Base-by-base conservation (phyloP, 2,888 invertebrate species). In the Megaustenia siamemsis region DNA sequence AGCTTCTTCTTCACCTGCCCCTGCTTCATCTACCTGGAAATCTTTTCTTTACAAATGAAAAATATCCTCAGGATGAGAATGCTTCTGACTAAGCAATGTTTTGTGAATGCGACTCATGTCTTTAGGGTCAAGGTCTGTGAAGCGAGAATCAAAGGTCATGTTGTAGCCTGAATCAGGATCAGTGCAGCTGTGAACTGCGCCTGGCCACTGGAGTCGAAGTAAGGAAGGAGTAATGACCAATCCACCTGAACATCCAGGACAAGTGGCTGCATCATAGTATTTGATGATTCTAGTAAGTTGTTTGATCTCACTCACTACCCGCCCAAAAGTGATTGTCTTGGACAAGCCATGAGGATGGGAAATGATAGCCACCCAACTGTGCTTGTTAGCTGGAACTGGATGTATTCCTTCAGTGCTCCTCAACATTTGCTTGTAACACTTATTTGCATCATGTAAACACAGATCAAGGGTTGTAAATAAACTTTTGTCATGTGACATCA, bases 181-280 rank as follows among this genome's bases (percentile, higher is more conserved):
- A 71, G 12, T 49, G 18, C 53, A 24, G 56, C 84, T 84, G 84
- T 84, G 84, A 49, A 84, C 84, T 12, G 84, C 84, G 12, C 84
- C 84, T 53, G 84, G 84, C 84, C 84, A 84, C 79, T 84, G 84
- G 10, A 84, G 63, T 63, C 69, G 24, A 18, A 84, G 73, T 49
- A 84, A 43, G n/a, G 69, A 69, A 60, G 84, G 84, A 43, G 84
- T 84, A 43, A 84, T 84, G 18, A 84, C 78, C 6, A 84, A 63
- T 10, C 84, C 84, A 60, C 84, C 84, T 24, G 84, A 84, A 77
- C 84, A 79, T 49, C 84, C 84, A 60, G 84, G 84, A 60, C 84
- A 84, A 10, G 84, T 84, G 15, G 79, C 63, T 35, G 84, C 78
- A 79, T 84, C 73, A 73, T 84, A 84, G 32, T 84, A 84, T 71